phyloP scores from a whole-genome alignment of 2,113 vertebrate genomes.

The Aldabrachelys gigantea region DNA sequence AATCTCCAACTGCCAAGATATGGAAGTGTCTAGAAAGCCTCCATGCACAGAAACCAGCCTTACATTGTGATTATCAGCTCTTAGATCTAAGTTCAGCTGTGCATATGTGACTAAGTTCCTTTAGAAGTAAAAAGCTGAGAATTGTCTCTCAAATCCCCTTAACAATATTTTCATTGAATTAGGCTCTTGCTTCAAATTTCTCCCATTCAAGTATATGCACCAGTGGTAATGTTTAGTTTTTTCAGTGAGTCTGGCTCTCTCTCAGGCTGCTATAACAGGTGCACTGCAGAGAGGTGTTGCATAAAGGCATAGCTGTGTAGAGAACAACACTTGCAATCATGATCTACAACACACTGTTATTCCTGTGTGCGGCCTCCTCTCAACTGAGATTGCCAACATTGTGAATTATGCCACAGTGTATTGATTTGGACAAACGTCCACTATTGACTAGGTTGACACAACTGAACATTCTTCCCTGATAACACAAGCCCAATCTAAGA shows the following conservation, averaged over 20 bases:
- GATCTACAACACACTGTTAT: background rate
- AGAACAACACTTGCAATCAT: conserved; percentile 41
- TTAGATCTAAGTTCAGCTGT: background rate
- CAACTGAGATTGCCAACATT: background rate
- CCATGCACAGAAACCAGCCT: background rate
- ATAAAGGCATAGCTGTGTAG: background rate
- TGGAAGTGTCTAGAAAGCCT: background rate
- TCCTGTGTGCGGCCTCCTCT: conserved; percentile 46
- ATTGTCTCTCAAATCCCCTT: background rate
- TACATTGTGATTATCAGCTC: background rate
- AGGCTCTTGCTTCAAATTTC: background rate
- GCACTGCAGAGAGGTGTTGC: conserved; percentile 59
- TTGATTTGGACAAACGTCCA: conserved; percentile 47
- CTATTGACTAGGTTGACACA: background rate
- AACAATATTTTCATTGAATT: background rate
- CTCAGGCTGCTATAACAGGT: conserved; percentile 65
- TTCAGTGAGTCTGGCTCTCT: conserved; percentile 40
- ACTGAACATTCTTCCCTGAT: background rate
- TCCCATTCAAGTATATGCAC: background rate
- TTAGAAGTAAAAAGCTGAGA: background rate
- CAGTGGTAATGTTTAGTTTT: background rate
- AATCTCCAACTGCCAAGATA: background rate
- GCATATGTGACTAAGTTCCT: background rate
- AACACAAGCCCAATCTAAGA: background rate
- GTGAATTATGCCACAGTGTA: background rate